Evolutionary conservation across 1,140 invertebrate species (phyloP), one percentile per base, ranked within the genome.

Genomic region (Ctenoplectra terminalis): DNA sequence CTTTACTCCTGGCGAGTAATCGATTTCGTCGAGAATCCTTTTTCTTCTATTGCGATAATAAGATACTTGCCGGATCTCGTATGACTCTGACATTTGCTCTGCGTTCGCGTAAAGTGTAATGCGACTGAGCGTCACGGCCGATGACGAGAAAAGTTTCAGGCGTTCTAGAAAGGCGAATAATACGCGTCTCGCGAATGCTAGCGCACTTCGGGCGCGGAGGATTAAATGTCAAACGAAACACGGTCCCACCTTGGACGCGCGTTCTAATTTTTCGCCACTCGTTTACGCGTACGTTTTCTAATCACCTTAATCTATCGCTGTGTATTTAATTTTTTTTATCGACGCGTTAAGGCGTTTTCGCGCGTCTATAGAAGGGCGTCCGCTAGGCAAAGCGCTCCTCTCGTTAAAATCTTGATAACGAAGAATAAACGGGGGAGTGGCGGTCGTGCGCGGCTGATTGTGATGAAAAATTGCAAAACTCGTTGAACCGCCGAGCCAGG

Each of bases 201-300:
- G 31, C 46, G 48, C 29, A 34, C 46, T 37, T 20, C 37, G 50
- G 64, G 34, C 67, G 78, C 26, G 54, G 23, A 26, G 40, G 1
- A 78, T 73, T 86, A 86, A 86, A 86, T 86, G 85, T 86, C 85
- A 86, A 69, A 74, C 37, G 58, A 71, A 66, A 63, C 23, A 1
- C 54, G 40, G 60, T 23, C 56, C 71, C 48, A 48, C 72, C 56
- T 77, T 37, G 15, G 52, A 50, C 13, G 9, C 56, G 34, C 52
- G 48, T 26, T 29, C n/a, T 46, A 64, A 46, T 71, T 67, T 81
- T 66, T 48, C 71, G 23, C 29, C 34, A 29, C 17, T 26, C 23
- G 8, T 15, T n/a, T 31, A 34, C 31, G 17, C 29, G 43, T 7
- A 29, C 15, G 5, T 54, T 29, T 17, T 29, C 13, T 31, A 20